phyloP scores from a whole-genome alignment of 1,140 invertebrate species.

The Lordiphosa mommai region DNA sequence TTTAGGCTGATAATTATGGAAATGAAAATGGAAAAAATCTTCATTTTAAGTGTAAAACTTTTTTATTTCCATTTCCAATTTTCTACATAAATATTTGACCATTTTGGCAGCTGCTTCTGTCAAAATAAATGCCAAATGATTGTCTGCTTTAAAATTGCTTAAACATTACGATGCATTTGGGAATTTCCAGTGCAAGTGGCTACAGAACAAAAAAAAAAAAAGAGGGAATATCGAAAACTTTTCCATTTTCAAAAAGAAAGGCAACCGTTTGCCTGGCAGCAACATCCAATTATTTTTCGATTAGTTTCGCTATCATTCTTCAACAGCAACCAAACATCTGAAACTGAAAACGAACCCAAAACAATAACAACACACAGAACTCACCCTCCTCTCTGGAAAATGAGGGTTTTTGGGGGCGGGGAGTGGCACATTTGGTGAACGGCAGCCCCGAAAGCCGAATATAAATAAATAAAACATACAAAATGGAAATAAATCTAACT shows the following conservation, averaged over 20 bases:
- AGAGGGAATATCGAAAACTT: slow-evolving; percentile 38
- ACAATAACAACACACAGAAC: slow-evolving; percentile 14
- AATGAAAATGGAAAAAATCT: too few relatives aligned
- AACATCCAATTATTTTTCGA: slow-evolving; percentile 80
- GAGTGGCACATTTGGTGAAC: slow-evolving; percentile 9
- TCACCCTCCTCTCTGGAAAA: slow-evolving; percentile 5
- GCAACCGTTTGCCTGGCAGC: slow-evolving; percentile 17
- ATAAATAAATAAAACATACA: slow-evolving; percentile 79
- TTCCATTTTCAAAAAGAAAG: not conserved
- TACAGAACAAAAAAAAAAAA: slow-evolving; percentile 18
- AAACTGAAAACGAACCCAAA: slow-evolving; percentile 57
- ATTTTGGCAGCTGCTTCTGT: slow-evolving; percentile 54
- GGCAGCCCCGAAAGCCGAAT: slow-evolving; percentile 50
- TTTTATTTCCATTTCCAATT: not conserved
- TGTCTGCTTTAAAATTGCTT: slow-evolving; percentile 60
- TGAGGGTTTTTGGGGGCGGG: slow-evolving; percentile 10
- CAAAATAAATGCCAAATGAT: slow-evolving; percentile 62
- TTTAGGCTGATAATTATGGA: too few relatives aligned
- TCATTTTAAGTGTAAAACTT: not conserved
- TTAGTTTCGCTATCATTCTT: slow-evolving; percentile 79
- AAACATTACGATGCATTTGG: slow-evolving; percentile 79
- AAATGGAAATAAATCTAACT: slow-evolving; percentile 80
- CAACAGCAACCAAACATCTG: slow-evolving; percentile 51
- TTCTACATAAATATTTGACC: not conserved
- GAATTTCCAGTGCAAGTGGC: slow-evolving; percentile 62